These are phyloP conservation scores for Sepiola atlantica DNA, from an alignment of 2,888 invertebrate genomes.

Conservation along the genomic window DNA sequence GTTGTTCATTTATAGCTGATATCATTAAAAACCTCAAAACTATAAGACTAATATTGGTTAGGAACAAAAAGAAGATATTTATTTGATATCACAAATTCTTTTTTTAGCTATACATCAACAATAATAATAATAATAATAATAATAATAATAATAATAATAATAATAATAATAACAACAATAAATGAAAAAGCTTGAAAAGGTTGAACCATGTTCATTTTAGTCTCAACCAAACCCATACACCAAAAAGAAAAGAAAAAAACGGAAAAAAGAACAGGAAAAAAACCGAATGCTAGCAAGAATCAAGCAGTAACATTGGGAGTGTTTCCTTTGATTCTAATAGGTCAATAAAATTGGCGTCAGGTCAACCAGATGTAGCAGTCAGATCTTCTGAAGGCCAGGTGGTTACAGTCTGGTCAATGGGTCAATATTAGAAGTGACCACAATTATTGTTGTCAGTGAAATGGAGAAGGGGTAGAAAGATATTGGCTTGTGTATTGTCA, in stretches of 20 bases:
- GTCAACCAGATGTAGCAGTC: slow-evolving; percentile 32
- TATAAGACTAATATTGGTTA: background rate
- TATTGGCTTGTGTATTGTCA: background rate
- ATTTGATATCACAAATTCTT: slow-evolving; percentile 12
- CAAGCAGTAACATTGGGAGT: background rate
- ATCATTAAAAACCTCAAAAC: background rate
- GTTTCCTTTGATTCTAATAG: slow-evolving; percentile 23
- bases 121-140: background rate
- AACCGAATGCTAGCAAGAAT: background rate
- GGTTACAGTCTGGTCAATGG: background rate
- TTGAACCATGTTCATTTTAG: background rate
- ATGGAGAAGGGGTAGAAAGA: background rate
- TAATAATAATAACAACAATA: no score
- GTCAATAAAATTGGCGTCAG: slow-evolving; percentile 32
- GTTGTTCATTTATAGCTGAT: no score
- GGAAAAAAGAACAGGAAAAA: background rate
- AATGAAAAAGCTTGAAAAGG: background rate
- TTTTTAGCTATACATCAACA: background rate
- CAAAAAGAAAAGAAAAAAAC: no score
- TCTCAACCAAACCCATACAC: background rate
- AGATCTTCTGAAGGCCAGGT: slow-evolving; percentile 10
- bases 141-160: no score
- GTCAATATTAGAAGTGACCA: background rate
- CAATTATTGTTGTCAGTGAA: background rate
- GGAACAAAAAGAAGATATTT: background rate